Evolutionary conservation across 2,888 invertebrate genomes (phyloP), one percentile per base, ranked within the genome.

Genomic region (Scotopteryx bipunctaria): DNA sequence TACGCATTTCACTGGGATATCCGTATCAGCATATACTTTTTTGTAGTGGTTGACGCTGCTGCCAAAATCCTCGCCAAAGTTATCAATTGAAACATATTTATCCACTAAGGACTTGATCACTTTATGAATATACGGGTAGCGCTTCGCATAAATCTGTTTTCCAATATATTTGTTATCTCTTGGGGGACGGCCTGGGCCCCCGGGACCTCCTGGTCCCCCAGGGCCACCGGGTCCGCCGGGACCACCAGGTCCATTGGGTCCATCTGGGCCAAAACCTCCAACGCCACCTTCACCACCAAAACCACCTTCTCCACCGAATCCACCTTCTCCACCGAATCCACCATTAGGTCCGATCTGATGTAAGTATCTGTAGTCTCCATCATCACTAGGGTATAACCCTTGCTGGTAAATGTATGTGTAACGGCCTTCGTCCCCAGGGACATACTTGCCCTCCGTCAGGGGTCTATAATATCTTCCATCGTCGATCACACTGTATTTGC

Each of bases 351-450:
- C 79, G 0, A 76, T 85, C 15, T 81, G 71, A 57, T 92, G 92
- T 0, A 88, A 78, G 59, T 91, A 92, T 50, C 90, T 81, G 8
- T 91, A 91, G 36, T 87, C 81, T n/a, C 86, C 87, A n/a, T 91
- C 90, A 43, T 76, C 80, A 17, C 66, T 73, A 1, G 78, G 83
- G 37, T 83, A 83, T n/a, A 83, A 57, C 0, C 77, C 77, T 54
- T 81, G 79, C 32, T 73, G 65, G 29, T 84, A 85, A 25, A 89
- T 80, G 38, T 92, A 92, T 0, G 79, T 81, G 63, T 92, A 92
- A 63, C 76, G 84, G 5, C 92, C 92, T 55, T 91, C 91, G 31
- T 91, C 83, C 1, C 91, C 86, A 0, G 89, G 91, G 13, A 83
- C 57, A 59, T 93, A 93, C 69, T 90, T 91, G 1, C 93, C 93